These are phyloP conservation scores for Rhinoraja longicauda DNA, from an alignment of 2,797 vertebrate genomes.

Conservation along the genomic window DNA sequence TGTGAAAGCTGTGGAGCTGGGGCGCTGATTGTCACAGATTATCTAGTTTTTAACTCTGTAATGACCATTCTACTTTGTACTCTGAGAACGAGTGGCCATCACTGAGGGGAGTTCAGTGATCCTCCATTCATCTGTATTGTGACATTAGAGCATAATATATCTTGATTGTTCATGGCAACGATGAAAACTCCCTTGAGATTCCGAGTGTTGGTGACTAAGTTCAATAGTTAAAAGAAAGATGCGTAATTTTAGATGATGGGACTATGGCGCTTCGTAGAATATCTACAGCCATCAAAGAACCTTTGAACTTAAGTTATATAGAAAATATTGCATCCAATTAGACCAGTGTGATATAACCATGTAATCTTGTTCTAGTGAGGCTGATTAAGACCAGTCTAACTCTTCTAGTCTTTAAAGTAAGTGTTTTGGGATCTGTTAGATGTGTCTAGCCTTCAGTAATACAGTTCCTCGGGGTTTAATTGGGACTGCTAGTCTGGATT, in stretches of 20 bases:
- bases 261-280: too few species aligned
- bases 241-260: background rate
- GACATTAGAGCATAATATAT: background rate
- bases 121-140: background rate
- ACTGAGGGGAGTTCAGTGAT: background rate
- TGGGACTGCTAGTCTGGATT: background rate
- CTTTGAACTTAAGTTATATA: background rate
- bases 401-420: background rate
- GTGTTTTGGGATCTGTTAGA: background rate
- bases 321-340: background rate
- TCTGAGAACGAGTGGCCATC: background rate
- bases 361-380: background rate
- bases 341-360: background rate
- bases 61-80: background rate
- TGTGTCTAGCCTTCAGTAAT: background rate
- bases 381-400: background rate
- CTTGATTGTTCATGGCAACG: background rate
- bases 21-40: background rate
- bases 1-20: background rate
- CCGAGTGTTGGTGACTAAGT: background rate
- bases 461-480: background rate
- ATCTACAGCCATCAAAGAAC: background rate
- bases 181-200: background rate
- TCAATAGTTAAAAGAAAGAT: background rate
- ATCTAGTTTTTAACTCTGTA: background rate